Base-by-base conservation (phyloP, 2,113 vertebrate species). In the Osmerus mordax region DNA sequence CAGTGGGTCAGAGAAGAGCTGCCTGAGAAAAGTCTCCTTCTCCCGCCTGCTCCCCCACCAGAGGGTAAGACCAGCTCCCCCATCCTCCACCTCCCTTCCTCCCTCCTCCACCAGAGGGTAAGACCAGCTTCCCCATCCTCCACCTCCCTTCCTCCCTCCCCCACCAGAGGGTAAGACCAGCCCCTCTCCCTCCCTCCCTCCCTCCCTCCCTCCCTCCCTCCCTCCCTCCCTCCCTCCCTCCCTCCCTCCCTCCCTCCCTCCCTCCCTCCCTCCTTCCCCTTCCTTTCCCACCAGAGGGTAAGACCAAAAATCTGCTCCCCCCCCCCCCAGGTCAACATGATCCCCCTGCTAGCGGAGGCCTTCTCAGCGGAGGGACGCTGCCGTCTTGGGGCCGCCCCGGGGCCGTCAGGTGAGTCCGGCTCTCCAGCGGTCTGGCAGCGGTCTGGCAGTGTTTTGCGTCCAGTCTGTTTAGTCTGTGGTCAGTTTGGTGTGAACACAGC, bases 281-380 rank as follows among this genome's bases (percentile, higher is more conserved):
- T n/a, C n/a, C n/a, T n/a, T 53, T 65, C 54, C 72, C 66, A 52
- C 2, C 15, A 15, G 25, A 16, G 54, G 15, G 14, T 18, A 55
- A n/a, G 54, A 55, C 54, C 54, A 15, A 15, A 15, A 16, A 15
- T n/a, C 54, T n/a, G 4, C 54, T n/a, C 54, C 51, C 51, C 54
- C 2, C 84, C 3, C 1, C 1, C 85, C 52, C 88, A 99, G 97
- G 94, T 96, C 78, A 99, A 98, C 77, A 72, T 91, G 56, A 76
- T 98, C 52, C 94, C 96, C 41, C 81, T 81, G 80, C 84, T 98
- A 78, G 87, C 89, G 55, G 85, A 89, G 71, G 93, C 94, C 0
- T 94, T 98, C 85, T 95, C 95, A 78, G 94, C 91, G 67, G 92
- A 89, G 79, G 93, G 90, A 73, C 87, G 95, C 70, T 98, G 97